Percentiles rank a stretch among this genome's conserved stretches.
Conservation (phyloP, 1,140 invertebrate species). For the Chironomus striatipennis region DNA sequence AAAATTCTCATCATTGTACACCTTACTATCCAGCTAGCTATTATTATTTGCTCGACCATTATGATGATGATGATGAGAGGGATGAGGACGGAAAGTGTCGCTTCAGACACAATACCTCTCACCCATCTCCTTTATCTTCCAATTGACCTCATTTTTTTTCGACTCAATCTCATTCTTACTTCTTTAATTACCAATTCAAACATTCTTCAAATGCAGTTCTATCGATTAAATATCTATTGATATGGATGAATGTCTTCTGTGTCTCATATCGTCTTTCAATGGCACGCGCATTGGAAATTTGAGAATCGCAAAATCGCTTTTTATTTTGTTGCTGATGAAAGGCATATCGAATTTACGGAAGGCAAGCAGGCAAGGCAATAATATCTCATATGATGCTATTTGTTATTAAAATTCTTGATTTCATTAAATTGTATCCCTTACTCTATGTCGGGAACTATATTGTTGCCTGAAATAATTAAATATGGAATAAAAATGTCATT, state of each 20-base stretch:
- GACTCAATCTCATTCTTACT: background rate
- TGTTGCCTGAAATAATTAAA: too few species aligned
- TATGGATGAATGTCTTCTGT: background rate
- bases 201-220: background rate
- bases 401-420: too few species aligned
- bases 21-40: too few species aligned
- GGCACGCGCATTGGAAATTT: background rate
- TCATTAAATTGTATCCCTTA: too few species aligned
- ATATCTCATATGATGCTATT: background rate
- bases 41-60: too few species aligned
- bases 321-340: background rate
- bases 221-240: conserved; percentile 1
- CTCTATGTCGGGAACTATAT: too few species aligned
- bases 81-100: background rate
- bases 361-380: background rate
- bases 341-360: conserved; percentile 6
- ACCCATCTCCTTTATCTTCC: background rate
- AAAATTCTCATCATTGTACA: background rate
- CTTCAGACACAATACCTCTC: background rate
- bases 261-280: background rate
- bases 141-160: background rate
- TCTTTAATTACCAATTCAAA: conserved; percentile 14
- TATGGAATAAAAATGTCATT: too few species aligned
- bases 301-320: background rate
- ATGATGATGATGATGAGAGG: too few species aligned